Conservation (phyloP, 2,888 invertebrate species). For the Girardia tigrina region DNA sequence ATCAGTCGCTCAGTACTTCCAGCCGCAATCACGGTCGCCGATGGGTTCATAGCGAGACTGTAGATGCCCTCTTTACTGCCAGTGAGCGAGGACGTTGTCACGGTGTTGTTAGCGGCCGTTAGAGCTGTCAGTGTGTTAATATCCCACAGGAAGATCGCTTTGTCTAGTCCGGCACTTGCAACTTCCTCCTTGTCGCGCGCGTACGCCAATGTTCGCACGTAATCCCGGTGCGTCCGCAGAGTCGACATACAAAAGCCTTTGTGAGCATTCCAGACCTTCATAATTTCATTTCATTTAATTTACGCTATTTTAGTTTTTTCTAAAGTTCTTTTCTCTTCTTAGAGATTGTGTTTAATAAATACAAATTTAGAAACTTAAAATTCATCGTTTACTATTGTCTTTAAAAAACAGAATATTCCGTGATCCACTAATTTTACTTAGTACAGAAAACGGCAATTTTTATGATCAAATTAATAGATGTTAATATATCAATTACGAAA, state of each 20-base stretch:
- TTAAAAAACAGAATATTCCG: too few species aligned
- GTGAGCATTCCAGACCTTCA: slow-evolving; percentile 98
- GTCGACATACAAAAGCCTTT: slow-evolving; percentile 99
- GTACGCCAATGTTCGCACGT: slow-evolving; percentile 90
- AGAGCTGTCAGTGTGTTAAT: slow-evolving; percentile 89
- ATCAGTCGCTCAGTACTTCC: slow-evolving; percentile 61
- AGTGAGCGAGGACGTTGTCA: slow-evolving; percentile 87
- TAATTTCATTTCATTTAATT: too few species aligned
- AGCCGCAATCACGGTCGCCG: slow-evolving; percentile 83
- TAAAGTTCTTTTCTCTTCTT: too few species aligned
- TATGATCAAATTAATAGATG: too few species aligned
- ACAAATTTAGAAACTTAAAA: too few species aligned
- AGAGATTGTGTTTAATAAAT: too few species aligned
- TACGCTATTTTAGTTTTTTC: too few species aligned
- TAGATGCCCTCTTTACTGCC: slow-evolving; percentile 97
- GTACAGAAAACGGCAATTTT: too few species aligned
- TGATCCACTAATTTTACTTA: too few species aligned
- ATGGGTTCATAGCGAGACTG: slow-evolving; percentile 90
- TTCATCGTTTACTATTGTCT: too few species aligned
- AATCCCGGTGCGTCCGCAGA: slow-evolving; percentile 87
- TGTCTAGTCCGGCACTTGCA: slow-evolving; percentile 88
- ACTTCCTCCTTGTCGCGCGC: slow-evolving; percentile 76
- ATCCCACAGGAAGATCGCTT: slow-evolving; percentile 93
- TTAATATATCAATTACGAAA: too few species aligned
- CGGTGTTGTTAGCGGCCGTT: slow-evolving; percentile 93